Percentiles rank a stretch among this genome's conserved stretches.
phyloP scores from a whole-genome alignment of 2,888 invertebrate species.

The Aquatica leii region DNA sequence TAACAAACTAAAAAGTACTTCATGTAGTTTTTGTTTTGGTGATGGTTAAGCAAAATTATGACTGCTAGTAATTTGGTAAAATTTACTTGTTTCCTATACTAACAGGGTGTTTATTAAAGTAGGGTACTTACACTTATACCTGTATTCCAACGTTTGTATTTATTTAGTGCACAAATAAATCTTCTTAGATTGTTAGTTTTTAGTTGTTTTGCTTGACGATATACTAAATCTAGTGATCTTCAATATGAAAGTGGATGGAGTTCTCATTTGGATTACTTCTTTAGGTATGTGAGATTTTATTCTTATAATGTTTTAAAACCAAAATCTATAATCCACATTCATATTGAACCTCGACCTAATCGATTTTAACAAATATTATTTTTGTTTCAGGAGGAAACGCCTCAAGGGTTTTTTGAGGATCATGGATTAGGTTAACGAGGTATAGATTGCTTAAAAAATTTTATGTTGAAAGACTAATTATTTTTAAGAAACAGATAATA shows the following conservation, averaged over 20 bases:
- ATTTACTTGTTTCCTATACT: constrained; percentile 28
- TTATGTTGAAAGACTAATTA: no score
- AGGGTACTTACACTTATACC: constrained; percentile 27
- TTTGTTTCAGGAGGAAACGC: constrained; percentile 97
- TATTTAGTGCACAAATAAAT: constrained; percentile 34
- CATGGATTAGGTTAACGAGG: constrained; percentile 88
- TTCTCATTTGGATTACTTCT: constrained; percentile 30
- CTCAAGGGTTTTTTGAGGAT: constrained; percentile 99
- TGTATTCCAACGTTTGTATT: constrained; percentile 32
- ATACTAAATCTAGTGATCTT: constrained; percentile 26
- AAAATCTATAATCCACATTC: constrained; percentile 50
- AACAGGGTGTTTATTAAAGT: constrained; percentile 32
- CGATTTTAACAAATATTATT: constrained; percentile 45
- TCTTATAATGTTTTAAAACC: constrained; percentile 13
- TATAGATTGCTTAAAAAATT: no score
- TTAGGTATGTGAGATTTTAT: constrained; percentile 37
- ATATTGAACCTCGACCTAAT: constrained; percentile 48
- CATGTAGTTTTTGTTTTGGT: no score
- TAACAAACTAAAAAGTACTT: no score
- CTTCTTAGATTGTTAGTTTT: constrained; percentile 25
- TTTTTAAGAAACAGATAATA: no score
- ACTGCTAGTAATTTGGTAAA: constrained; percentile 7
- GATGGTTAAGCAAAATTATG: constrained; percentile 1
- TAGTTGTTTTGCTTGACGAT: constrained; percentile 24
- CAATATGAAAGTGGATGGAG: constrained; percentile 40